Conservation (phyloP, 1,140 invertebrate species). For the Holotrichia oblita region DNA sequence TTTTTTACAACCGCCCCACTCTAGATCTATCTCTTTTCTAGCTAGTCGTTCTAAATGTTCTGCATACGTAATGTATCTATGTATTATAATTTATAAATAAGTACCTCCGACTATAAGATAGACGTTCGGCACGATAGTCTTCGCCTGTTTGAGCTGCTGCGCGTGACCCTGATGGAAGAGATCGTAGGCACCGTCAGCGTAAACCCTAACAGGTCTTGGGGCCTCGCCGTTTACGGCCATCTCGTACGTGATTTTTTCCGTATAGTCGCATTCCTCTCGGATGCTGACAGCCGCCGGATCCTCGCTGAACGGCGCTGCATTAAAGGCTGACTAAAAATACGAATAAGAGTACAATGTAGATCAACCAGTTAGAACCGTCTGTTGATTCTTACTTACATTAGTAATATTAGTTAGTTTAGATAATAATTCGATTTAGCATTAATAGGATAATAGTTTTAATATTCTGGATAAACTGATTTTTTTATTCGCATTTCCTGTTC, state of each 20-base stretch:
- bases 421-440: too few relatives aligned
- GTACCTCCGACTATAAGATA: slow-evolving; percentile 98
- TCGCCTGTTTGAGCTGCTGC: slow-evolving; percentile 96
- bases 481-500: too few relatives aligned
- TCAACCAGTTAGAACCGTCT: background rate
- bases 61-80: too few relatives aligned
- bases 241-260: slow-evolving; percentile 82
- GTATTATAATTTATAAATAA: slow-evolving; percentile 50
- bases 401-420: too few relatives aligned
- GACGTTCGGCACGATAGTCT: slow-evolving; percentile 96
- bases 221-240: slow-evolving; percentile 82
- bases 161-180: slow-evolving; percentile 98
- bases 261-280: slow-evolving; percentile 84
- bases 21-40: too few relatives aligned
- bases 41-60: too few relatives aligned
- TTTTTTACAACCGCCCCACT: too few relatives aligned
- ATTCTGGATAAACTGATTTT: too few relatives aligned
- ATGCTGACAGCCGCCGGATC: slow-evolving; percentile 83
- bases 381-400: background rate
- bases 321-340: slow-evolving; percentile 74
- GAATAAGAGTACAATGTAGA: background rate
- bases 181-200: slow-evolving; percentile 98
- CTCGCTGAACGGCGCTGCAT: slow-evolving; percentile 88
- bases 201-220: slow-evolving; percentile 85
- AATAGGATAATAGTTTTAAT: too few relatives aligned